Evolutionary conservation across 2,113 vertebrate species (phyloP).

Genomic region (Coracopsis vasa): DNA sequence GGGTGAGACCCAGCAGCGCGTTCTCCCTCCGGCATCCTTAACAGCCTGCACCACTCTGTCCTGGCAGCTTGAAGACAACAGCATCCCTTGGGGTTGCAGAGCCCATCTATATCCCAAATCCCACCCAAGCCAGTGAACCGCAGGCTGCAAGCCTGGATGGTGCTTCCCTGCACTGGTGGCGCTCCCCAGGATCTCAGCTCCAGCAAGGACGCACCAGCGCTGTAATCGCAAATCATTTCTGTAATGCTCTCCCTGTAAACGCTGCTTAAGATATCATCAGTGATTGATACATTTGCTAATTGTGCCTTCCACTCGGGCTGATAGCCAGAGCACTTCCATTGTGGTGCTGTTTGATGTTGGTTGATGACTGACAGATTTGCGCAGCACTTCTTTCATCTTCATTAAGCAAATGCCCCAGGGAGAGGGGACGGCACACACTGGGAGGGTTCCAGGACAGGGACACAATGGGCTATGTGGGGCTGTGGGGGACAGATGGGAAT

Average conservation of each 20-base stretch:
- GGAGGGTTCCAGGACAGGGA: neutral
- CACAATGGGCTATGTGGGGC: fast-evolving
- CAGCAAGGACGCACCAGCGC: neutral
- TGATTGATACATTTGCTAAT: conserved; percentile 60
- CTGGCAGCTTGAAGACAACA: neutral
- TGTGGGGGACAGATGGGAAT: fast-evolving
- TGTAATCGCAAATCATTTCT: neutral
- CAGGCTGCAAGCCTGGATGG: neutral
- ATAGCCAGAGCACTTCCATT: neutral
- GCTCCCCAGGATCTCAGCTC: neutral
- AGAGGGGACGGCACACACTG: neutral
- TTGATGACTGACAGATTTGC: neutral
- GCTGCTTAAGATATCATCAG: neutral
- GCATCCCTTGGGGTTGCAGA: neutral
- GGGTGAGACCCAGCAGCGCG: neutral
- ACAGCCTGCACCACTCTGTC: fast-evolving
- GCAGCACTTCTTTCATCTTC: neutral
- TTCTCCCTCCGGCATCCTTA: neutral
- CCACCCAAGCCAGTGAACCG: neutral
- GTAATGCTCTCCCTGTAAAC: neutral
- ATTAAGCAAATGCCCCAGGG: neutral
- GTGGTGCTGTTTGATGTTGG: neutral
- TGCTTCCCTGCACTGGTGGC: neutral
- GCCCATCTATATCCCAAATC: neutral
- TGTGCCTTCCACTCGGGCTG: conserved; percentile 6